Conservation (phyloP, 2,113 vertebrate genomes). For the Emydura subglobosa region DNA sequence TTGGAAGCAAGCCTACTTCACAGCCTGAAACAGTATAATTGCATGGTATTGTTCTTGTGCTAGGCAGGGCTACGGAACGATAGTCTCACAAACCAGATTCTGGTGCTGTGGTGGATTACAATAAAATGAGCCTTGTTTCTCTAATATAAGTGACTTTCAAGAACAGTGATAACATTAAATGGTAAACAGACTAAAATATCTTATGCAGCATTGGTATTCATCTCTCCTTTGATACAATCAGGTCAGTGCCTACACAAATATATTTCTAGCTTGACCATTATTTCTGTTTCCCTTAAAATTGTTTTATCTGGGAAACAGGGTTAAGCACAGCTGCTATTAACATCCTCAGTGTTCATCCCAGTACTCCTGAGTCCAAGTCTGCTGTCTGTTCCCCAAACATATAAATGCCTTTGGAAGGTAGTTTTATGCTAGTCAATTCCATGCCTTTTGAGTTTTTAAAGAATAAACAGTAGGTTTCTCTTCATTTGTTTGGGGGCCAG, state of each 20-base stretch:
- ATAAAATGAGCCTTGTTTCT: conserved; percentile 59
- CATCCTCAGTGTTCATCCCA: neutral
- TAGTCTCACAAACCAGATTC: conserved; percentile 46
- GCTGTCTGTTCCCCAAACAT: neutral
- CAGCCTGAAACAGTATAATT: conserved; percentile 53
- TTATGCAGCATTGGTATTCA: conserved; percentile 22
- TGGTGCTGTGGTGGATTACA: neutral
- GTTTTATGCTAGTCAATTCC: neutral
- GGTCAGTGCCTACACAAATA: conserved; percentile 16
- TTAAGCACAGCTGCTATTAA: neutral
- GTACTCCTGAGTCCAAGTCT: neutral
- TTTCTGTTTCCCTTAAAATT: conserved; percentile 22
- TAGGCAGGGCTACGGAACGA: conserved; percentile 28
- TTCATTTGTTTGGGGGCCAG: neutral
- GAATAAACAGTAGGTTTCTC: neutral
- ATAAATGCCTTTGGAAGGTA: neutral
- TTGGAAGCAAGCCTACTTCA: conserved; percentile 62
- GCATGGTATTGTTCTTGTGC: conserved; percentile 15
- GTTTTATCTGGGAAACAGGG: conserved; percentile 16
- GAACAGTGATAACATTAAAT: conserved; percentile 64
- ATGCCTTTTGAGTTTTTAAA: neutral
- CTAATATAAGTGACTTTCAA: conserved; percentile 48
- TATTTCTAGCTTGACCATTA: conserved; percentile 24
- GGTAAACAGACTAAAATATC: conserved; percentile 54
- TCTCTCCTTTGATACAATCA: conserved; percentile 27